These are phyloP conservation scores for Ommatoiulus sabulosus DNA, from an alignment of 2,888 invertebrate species.

Conservation along the genomic window DNA sequence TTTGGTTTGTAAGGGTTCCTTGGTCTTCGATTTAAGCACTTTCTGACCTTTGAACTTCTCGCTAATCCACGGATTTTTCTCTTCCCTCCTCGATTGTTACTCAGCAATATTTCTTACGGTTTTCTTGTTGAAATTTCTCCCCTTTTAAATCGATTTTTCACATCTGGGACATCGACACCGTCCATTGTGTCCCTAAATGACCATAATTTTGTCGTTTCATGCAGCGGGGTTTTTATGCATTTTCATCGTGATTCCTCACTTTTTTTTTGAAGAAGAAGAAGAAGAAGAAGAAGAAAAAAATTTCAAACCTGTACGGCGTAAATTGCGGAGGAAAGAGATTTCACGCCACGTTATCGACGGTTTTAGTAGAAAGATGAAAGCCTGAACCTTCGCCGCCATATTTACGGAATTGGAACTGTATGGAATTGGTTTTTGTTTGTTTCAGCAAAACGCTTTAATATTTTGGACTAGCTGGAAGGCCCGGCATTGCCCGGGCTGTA, in stretches of 20 bases:
- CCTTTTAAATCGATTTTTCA: neutral
- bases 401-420: too few relatives aligned
- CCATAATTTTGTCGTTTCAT: conserved; percentile 1
- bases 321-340: neutral
- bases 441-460: too few relatives aligned
- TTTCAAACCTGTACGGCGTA: neutral
- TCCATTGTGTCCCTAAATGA: conserved; percentile 1
- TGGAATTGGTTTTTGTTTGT: too few relatives aligned
- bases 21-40: neutral
- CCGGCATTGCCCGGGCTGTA: too few relatives aligned
- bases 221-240: neutral
- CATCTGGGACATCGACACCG: neutral
- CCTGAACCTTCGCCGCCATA: too few relatives aligned
- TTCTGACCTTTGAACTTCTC: neutral
- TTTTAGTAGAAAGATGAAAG: neutral
- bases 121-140: neutral
- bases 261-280: too few relatives aligned
- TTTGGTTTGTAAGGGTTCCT: neutral
- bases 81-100: neutral
- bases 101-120: neutral
- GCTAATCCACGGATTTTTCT: neutral
- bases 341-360: neutral
- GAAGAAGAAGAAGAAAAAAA: neutral
- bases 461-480: too few relatives aligned
- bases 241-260: neutral